phyloP scores from a whole-genome alignment of 2,797 vertebrate species.

The Sebastolobus alascanus region DNA sequence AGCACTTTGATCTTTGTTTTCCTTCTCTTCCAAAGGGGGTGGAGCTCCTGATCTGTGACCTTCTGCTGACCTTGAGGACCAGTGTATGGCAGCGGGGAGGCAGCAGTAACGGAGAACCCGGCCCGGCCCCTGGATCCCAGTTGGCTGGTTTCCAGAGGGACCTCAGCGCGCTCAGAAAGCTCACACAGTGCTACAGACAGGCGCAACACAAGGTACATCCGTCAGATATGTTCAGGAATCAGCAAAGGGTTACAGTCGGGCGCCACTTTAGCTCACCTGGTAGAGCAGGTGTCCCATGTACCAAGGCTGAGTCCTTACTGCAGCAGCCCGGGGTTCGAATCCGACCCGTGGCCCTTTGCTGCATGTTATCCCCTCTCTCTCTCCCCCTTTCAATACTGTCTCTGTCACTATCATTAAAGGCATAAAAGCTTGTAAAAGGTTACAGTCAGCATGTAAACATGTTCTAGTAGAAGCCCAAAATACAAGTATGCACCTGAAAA shows the following conservation, averaged over 20 bases:
- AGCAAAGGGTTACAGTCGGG: not conserved
- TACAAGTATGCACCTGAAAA: no score
- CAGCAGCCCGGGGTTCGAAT: no score
- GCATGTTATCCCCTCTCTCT: no score
- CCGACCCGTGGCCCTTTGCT: no score
- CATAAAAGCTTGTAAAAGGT: not conserved
- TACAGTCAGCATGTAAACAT: no score
- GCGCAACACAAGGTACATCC: slow-evolving; percentile 93
- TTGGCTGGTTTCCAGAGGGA: slow-evolving; percentile 96
- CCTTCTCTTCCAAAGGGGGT: slow-evolving; percentile 85
- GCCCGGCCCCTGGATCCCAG: slow-evolving; percentile 89
- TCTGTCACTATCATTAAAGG: no score
- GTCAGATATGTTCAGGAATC: not conserved
- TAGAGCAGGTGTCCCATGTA: no score
- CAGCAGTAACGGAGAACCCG: slow-evolving; percentile 89
- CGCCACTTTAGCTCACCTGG: no score
- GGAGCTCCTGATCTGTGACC: slow-evolving; percentile 95
- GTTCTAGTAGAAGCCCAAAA: no score
- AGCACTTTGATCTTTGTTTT: not conserved
- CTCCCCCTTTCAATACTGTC: no score
- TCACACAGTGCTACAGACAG: slow-evolving; percentile 92
- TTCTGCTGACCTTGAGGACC: slow-evolving; percentile 94
- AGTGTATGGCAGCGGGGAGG: slow-evolving; percentile 92
- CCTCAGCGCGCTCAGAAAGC: slow-evolving; percentile 93
- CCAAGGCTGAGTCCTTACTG: no score